Base-by-base conservation (phyloP, 2,888 invertebrate species). In the Synanthedon vespiformis region DNA sequence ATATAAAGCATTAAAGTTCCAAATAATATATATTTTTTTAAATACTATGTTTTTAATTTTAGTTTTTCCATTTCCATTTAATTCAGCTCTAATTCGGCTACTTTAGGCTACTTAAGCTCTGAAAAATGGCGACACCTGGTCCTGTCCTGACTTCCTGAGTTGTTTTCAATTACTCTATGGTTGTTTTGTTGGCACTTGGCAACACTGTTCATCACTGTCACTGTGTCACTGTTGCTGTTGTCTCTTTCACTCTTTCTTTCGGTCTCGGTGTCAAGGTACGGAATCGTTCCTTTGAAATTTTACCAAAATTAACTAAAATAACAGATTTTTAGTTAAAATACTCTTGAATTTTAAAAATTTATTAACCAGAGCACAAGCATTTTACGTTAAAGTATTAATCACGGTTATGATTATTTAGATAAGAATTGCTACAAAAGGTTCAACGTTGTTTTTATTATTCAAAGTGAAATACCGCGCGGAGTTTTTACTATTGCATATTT, bases 241-340 rank as follows among this genome's bases (percentile, higher is more conserved):
- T 85, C 86, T 86, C 86, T 87, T 87, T 87, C 79, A 70, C 86
- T 83, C 86, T n/a, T n/a, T n/a, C n/a, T n/a, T n/a, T 84, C 81
- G 79, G 77, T 76, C 68, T 79, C 77, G 81, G 73, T 72, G n/a
- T 81, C 80, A 85, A 87, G 86, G 86, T 87, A 86, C 80, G 67
- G 67, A 79, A 2, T 74, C 71, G 4, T 74, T 71, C 65, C 58
- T 67, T 67, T 61, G 61, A 62, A 68, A 72, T 77, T 82, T 73
- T 72, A 58, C 58, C 57, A 63, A 60, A 70, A 63, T 73, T 74
- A 72, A 58, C 57, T 58, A 55, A 62, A 70, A 74, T 70, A 69
- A 16, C 63, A 52, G 65, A 62, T 68, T n/a, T 50, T 56, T 58
- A 53, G 55, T 34, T 58, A 57, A 81, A 80, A 80, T 80, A 79